phyloP scores from a whole-genome alignment of 2,888 invertebrate genomes.

The Criorhina ranunculi region DNA sequence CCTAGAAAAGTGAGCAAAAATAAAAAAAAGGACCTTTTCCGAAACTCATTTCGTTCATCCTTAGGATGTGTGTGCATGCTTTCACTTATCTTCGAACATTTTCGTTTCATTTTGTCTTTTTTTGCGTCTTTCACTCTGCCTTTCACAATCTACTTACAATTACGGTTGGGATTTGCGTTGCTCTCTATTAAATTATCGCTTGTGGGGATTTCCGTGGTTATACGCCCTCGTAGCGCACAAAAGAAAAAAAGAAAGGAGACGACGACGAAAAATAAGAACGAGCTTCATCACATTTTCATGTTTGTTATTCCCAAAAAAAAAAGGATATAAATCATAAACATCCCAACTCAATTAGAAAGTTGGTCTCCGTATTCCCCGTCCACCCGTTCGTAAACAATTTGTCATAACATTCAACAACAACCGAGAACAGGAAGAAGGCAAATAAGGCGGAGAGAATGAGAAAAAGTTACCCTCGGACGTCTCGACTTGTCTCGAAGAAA shows the following conservation, averaged over 20 bases:
- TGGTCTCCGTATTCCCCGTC: neutral
- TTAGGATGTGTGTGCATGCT: conserved; percentile 28
- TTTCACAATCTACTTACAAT: conserved; percentile 53
- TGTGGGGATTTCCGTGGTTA: conserved; percentile 37
- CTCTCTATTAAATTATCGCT: conserved; percentile 66
- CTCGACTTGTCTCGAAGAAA: conserved; percentile 50
- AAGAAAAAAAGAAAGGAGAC: neutral
- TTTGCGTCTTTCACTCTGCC: neutral
- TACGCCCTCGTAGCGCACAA: neutral
- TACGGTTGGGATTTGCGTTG: conserved; percentile 47
- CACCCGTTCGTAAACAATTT: conserved; percentile 68
- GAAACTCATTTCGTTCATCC: conserved; percentile 2
- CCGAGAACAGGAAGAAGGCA: neutral
- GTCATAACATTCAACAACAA: conserved; percentile 64
- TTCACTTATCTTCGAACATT: conserved; percentile 32
- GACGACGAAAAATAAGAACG: conserved; percentile 2
- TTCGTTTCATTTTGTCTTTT: neutral
- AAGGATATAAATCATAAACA: conserved; percentile 73
- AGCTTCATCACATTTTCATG: conserved; percentile 53
- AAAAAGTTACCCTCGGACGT: conserved; percentile 46
- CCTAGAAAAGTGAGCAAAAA: conserved; percentile 6
- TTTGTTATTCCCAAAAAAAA: conserved; percentile 52
- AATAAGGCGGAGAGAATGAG: too few species aligned
- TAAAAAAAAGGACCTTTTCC: neutral
- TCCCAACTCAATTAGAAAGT: conserved; percentile 73